These are phyloP conservation scores for Chaetophractus vellerosus DNA, from an alignment of 2,797 vertebrate genomes.

Conservation along the genomic window DNA sequence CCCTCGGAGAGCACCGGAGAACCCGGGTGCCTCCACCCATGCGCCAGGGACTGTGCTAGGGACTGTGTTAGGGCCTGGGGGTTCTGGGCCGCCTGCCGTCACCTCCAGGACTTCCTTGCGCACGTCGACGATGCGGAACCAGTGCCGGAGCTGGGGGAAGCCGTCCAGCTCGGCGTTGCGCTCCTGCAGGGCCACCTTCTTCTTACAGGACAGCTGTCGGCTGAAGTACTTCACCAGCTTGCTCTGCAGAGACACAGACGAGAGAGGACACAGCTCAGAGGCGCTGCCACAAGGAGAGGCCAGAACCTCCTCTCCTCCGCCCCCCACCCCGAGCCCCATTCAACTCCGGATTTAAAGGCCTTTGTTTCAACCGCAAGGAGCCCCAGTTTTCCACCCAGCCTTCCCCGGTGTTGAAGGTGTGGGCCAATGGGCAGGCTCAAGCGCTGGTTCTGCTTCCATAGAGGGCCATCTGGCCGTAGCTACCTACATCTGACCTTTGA, in stretches of 20 bases:
- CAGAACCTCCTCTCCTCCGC: neutral
- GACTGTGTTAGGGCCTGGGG: neutral
- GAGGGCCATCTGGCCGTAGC: neutral
- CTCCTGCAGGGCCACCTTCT: conserved; percentile 97
- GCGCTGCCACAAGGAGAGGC: rapidly evolving
- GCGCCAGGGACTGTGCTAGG: neutral
- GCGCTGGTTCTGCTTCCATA: neutral
- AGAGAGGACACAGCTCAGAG: neutral
- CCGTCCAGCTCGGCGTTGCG: conserved; percentile 95
- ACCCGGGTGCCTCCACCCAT: neutral
- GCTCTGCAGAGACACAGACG: conserved; percentile 91
- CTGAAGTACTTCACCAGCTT: conserved; percentile 99
- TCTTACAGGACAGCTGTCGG: conserved; percentile 98
- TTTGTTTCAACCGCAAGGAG: neutral
- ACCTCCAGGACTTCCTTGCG: conserved; percentile 98
- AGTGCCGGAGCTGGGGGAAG: conserved; percentile 97
- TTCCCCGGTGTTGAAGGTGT: rapidly evolving
- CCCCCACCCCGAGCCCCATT: rapidly evolving
- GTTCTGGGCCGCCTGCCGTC: neutral
- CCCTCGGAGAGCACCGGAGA: neutral
- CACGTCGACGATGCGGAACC: conserved; percentile 97
- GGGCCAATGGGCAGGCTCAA: neutral
- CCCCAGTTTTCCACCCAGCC: neutral
- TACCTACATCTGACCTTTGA: too few relatives aligned
- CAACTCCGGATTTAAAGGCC: neutral